Evolutionary conservation across 2,797 vertebrate genomes (phyloP).

Genomic region (Fringilla coelebs): DNA sequence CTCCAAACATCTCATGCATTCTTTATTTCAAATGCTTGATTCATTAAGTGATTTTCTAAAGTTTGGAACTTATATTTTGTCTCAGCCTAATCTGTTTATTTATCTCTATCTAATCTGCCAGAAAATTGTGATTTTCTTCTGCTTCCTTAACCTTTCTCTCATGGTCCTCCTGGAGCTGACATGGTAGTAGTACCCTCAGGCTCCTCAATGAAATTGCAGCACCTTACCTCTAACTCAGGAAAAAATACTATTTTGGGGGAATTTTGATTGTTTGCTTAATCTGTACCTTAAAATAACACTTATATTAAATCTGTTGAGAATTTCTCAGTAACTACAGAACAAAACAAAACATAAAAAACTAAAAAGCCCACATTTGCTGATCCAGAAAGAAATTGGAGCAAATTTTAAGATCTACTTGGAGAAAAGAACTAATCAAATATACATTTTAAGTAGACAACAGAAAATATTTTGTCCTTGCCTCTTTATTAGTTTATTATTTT

Average conservation of each 20-base stretch:
- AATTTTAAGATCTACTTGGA: neutral
- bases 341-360: neutral
- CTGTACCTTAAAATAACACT: neutral
- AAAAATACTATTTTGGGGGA: neutral
- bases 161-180: neutral
- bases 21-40: slow-evolving; percentile 36
- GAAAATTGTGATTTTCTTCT: neutral
- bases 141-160: neutral
- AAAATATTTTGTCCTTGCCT: neutral
- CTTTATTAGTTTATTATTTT: neutral
- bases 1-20: neutral
- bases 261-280: neutral
- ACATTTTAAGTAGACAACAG: neutral
- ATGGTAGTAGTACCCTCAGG: neutral
- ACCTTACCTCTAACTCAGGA: neutral
- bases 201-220: neutral
- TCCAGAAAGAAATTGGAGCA: neutral
- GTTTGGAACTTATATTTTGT: slow-evolving; percentile 16
- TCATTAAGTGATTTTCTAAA: neutral
- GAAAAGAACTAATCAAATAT: neutral
- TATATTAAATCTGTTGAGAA: neutral
- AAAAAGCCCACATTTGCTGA: neutral
- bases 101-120: neutral
- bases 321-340: neutral
- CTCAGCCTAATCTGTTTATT: neutral